A percentile compares a stretch with the other conserved stretches of the same genome.
These are phyloP conservation scores for Psittacula derbiana DNA, from an alignment of 2,797 vertebrate species.

Conservation along the genomic window DNA sequence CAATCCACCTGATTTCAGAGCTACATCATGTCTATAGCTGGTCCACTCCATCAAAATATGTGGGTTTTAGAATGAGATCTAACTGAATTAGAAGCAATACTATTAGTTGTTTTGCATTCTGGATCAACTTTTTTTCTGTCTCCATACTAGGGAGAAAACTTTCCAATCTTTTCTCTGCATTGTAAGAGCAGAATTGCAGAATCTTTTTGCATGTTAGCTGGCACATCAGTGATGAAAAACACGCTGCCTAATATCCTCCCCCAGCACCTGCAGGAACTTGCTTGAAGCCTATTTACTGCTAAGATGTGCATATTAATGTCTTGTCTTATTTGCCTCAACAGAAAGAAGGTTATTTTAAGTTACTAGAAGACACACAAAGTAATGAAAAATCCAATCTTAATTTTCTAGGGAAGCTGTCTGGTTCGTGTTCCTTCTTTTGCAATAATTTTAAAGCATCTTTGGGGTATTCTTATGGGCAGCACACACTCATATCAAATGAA, in stretches of 20 bases:
- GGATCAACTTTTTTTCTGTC: neutral
- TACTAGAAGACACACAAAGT: neutral
- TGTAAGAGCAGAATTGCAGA: neutral
- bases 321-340: constrained; percentile 45
- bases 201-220: neutral
- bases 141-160: neutral
- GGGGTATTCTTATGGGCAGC: neutral
- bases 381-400: neutral
- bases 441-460: neutral
- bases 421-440: accelerated
- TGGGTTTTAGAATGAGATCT: neutral
- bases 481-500: accelerated
- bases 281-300: constrained; percentile 43
- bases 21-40: neutral
- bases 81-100: neutral
- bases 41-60: neutral
- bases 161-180: neutral
- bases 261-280: constrained; percentile 17
- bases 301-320: constrained; percentile 32
- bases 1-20: neutral
- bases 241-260: neutral
- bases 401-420: neutral
- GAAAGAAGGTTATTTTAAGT: constrained; percentile 37
- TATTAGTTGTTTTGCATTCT: neutral
- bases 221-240: neutral